phyloP scores from a whole-genome alignment of 2,888 invertebrate genomes.

The Pimpla rufipes region DNA sequence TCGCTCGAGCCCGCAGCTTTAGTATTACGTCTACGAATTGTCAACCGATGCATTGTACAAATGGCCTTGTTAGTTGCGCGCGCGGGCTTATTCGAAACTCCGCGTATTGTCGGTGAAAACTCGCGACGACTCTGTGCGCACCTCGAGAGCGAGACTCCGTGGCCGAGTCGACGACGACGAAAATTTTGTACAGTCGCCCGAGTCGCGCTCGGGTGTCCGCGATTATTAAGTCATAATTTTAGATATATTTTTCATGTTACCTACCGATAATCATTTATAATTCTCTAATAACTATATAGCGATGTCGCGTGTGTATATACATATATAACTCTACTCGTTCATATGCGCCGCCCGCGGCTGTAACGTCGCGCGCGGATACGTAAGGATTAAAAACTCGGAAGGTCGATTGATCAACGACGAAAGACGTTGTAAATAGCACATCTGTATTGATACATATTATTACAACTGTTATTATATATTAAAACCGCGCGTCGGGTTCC shows the following conservation, averaged over 20 bases:
- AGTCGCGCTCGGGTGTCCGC: slow-evolving; percentile 33
- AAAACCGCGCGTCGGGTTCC: slow-evolving; percentile 36
- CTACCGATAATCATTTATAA: slow-evolving; percentile 64
- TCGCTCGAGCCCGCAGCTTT: slow-evolving; percentile 5
- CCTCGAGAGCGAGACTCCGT: not conserved
- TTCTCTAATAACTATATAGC: slow-evolving; percentile 59
- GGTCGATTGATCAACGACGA: slow-evolving; percentile 57
- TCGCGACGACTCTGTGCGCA: slow-evolving; percentile 7
- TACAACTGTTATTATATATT: slow-evolving; percentile 63
- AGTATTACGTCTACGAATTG: slow-evolving; percentile 47
- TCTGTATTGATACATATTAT: slow-evolving; percentile 69
- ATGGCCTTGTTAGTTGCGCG: slow-evolving; percentile 32
- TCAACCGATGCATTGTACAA: slow-evolving; percentile 31
- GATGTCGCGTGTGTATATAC: slow-evolving; percentile 76
- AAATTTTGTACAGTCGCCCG: slow-evolving; percentile 59
- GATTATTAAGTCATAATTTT: slow-evolving; percentile 63
- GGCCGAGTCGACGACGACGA: slow-evolving; percentile 42
- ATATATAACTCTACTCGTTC: slow-evolving; percentile 73
- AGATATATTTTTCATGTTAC: slow-evolving; percentile 72
- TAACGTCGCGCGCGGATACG: slow-evolving; percentile 71
- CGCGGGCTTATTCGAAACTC: slow-evolving; percentile 10
- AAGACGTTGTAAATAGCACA: slow-evolving; percentile 73
- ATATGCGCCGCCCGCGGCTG: slow-evolving; percentile 43
- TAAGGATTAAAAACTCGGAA: slow-evolving; percentile 65
- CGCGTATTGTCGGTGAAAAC: not conserved